Evolutionary conservation across 2,888 invertebrate species (phyloP).

Genomic region (Agrotis clavis): DNA sequence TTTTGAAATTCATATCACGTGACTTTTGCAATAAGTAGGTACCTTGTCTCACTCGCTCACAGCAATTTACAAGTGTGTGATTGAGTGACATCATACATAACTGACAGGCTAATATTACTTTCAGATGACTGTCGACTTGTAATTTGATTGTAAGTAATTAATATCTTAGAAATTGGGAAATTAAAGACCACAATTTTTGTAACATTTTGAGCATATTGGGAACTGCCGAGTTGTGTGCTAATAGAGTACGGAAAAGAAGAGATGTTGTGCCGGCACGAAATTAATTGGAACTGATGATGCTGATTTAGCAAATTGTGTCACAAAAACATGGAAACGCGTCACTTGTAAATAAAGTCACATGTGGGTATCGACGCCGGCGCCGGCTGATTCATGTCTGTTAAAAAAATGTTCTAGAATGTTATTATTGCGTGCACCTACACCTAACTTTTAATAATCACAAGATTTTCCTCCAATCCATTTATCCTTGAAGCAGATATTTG

Average conservation of each 20-base stretch:
- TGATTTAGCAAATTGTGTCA: constrained; percentile 5
- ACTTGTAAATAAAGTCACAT: constrained; percentile 39
- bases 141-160: constrained; percentile 22
- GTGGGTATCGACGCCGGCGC: constrained; percentile 21
- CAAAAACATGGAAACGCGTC: constrained; percentile 28
- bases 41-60: constrained; percentile 9
- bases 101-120: constrained; percentile 36
- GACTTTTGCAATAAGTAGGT: constrained; percentile 27
- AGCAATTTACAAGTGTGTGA: constrained; percentile 30
- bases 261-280: no score
- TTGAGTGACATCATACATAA: constrained; percentile 36
- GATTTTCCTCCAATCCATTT: constrained; percentile 68
- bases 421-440: constrained; percentile 52
- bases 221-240: no score
- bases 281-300: no score
- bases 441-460: constrained; percentile 55
- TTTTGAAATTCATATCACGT: constrained; percentile 15
- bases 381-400: constrained; percentile 50
- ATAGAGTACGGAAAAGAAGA: no score
- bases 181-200: background rate
- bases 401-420: constrained; percentile 55
- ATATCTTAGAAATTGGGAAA: background rate
- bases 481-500: constrained; percentile 60
- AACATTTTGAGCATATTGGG: background rate
- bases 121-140: constrained; percentile 18